phyloP scores from a whole-genome alignment of 92 coral and sea anemone genomes.

The Parazoanthus darwini region DNA sequence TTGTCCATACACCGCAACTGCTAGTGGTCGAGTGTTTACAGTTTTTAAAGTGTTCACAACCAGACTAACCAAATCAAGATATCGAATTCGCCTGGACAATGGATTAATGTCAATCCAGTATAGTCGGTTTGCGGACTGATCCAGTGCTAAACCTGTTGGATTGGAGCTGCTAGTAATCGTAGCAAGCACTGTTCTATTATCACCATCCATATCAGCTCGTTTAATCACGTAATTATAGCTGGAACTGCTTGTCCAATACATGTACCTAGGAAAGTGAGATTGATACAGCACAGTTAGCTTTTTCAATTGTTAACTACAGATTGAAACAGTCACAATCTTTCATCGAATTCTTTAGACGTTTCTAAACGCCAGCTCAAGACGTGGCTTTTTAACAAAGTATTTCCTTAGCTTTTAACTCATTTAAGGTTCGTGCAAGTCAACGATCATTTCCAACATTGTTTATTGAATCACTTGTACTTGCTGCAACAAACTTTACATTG shows the following conservation, averaged over 20 bases:
- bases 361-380: too few species aligned
- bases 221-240: not conserved
- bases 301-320: too few species aligned
- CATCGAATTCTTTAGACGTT: too few species aligned
- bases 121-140: constrained; percentile 5
- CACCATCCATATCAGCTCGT: constrained; percentile 27
- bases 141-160: constrained; percentile 22
- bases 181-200: not conserved
- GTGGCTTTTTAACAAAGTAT: too few species aligned
- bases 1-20: not conserved
- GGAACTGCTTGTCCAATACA: constrained; percentile 19
- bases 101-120: constrained; percentile 10
- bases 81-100: not conserved
- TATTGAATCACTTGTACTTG: too few species aligned
- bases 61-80: not conserved
- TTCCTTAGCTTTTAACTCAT: too few species aligned
- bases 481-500: too few species aligned
- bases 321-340: too few species aligned
- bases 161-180: not conserved
- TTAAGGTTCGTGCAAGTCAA: too few species aligned
- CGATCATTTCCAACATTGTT: too few species aligned
- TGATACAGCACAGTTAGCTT: not conserved
- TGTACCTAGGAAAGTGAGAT: not conserved
- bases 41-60: not conserved
- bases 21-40: not conserved